phyloP scores from a whole-genome alignment of 2,797 vertebrate genomes.

The Cuculus canorus region DNA sequence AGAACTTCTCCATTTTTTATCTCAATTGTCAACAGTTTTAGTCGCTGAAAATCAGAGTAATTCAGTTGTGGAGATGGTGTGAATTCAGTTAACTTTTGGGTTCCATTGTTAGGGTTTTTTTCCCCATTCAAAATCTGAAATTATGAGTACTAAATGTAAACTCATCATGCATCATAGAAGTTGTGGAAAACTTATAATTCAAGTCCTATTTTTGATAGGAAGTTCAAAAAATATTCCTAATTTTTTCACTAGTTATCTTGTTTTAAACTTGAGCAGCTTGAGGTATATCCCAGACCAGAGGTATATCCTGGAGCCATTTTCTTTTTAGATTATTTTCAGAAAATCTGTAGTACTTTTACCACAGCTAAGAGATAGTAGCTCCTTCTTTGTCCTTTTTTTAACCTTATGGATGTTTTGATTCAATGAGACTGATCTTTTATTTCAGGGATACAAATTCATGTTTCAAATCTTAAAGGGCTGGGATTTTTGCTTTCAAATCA shows the following conservation, averaged over 20 bases:
- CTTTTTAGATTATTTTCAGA: neutral
- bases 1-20: neutral
- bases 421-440: neutral
- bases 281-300: neutral
- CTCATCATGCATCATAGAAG: rapidly evolving
- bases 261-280: neutral
- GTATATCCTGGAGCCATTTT: rapidly evolving
- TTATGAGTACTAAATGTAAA: neutral
- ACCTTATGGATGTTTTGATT: neutral
- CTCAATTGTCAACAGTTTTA: neutral
- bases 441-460: neutral
- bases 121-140: neutral
- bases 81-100: neutral
- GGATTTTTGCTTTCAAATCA: neutral
- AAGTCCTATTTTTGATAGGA: neutral
- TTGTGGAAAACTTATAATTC: neutral
- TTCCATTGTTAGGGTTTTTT: neutral
- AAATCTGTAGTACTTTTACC: neutral
- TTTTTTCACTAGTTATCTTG: neutral
- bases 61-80: neutral
- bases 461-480: neutral
- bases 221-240: neutral
- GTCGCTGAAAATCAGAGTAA: neutral
- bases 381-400: neutral
- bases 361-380: rapidly evolving